phyloP scores from a whole-genome alignment of 2,888 invertebrate genomes.

The Andrena bucephala region DNA sequence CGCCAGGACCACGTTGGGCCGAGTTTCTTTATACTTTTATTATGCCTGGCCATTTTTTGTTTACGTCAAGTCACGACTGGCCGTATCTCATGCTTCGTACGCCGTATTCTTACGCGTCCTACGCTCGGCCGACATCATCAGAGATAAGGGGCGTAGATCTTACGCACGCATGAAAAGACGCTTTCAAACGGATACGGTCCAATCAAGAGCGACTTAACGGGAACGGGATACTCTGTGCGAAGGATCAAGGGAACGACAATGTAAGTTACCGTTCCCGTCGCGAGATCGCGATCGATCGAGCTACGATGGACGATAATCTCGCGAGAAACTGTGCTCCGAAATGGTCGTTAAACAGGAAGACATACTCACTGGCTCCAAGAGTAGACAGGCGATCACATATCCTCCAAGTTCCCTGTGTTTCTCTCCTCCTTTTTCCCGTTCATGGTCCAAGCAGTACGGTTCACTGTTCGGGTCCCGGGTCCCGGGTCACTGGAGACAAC shows the following conservation, averaged over 20 bases:
- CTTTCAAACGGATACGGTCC: background rate
- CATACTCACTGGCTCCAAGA: constrained; percentile 33
- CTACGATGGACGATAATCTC: background rate
- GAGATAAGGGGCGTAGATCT: constrained; percentile 5
- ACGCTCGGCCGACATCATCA: background rate
- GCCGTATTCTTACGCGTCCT: background rate
- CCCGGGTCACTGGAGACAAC: background rate
- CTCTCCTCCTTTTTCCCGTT: constrained; percentile 3
- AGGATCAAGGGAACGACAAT: background rate
- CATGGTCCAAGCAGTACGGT: constrained; percentile 11
- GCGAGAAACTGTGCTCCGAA: background rate
- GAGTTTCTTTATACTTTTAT: constrained; percentile 36
- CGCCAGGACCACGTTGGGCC: constrained; percentile 33
- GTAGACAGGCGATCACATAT: constrained; percentile 37
- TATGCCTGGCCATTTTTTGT: background rate
- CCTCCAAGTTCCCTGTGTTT: constrained; percentile 16
- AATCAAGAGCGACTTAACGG: background rate
- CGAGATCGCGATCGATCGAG: background rate
- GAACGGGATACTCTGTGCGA: background rate
- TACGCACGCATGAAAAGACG: background rate
- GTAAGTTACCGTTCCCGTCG: background rate
- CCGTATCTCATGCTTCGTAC: background rate
- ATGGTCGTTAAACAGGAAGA: background rate
- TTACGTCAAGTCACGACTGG: background rate
- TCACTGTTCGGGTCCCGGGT: background rate